Conservation (phyloP, 2,113 vertebrate species). For the Marmota flaviventris region DNA sequence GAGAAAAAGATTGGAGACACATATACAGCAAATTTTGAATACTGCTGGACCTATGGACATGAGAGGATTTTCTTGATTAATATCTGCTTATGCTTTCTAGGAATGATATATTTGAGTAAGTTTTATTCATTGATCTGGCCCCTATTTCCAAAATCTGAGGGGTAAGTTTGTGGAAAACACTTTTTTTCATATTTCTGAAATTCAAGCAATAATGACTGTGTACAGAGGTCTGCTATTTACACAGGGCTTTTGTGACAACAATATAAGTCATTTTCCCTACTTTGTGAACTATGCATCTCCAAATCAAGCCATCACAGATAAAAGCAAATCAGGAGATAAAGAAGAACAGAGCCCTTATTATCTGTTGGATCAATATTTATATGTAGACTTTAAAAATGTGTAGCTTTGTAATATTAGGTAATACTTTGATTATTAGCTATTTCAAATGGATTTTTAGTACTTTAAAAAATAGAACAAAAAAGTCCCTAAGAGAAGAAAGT, state of each 20-base stretch:
- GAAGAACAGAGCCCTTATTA: neutral
- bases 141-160: neutral
- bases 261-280: neutral
- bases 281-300: neutral
- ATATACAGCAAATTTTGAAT: neutral
- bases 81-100: neutral
- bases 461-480: neutral
- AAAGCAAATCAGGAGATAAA: neutral
- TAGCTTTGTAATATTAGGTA: neutral
- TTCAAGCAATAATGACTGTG: neutral
- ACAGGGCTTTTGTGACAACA: neutral
- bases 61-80: neutral
- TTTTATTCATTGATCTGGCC: neutral
- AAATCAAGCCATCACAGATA: neutral
- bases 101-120: neutral
- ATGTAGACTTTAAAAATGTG: neutral
- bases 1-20: neutral
- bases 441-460: neutral
- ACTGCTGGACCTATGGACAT: neutral
- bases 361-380: neutral
- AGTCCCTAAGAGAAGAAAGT: neutral
- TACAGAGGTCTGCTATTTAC: neutral
- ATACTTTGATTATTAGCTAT: neutral
- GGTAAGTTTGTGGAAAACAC: neutral
- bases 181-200: neutral